Base-by-base conservation (phyloP, 1,140 invertebrate species). In the Platorchestia sp. region DNA sequence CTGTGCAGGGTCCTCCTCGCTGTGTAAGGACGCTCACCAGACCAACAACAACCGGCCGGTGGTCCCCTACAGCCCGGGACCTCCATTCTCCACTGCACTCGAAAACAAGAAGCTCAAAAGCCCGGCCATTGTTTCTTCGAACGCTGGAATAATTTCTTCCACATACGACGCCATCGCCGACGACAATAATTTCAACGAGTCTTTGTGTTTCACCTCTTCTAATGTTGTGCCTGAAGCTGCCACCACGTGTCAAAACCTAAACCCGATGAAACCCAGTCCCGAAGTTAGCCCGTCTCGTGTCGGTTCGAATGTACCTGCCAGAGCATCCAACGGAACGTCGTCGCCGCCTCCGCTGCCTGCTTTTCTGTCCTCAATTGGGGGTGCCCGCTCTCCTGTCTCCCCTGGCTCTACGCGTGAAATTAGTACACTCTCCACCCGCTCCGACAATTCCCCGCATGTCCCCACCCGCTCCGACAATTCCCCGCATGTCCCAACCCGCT, bases 131-230 rank as follows among this genome's bases (percentile, higher is more conserved):
- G 3, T 19, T n/a, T 47, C 91, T 93, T 93, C 91, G 19, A 93
- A 47, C 40, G 45, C 91, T 47, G 7, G 44, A 93, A 47, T 93
- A 93, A 93, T 93, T 14, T 40, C 41, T 93, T 93, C 91, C 45
- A 19, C 45, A 0, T 45, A 45, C 45, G 91, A 93, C 19, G 19
- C 45, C 91, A 10, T 44, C 45, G 40, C 45, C 43, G 91, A 47
- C 10, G 91, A 93, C 91, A 93, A 47, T 93, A 93, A 93, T 93
- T 93, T 93, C 91, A 93, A 93, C 91, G 91, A 93, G 40, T 93
- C 91, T 47, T 19, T 45, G 43, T 93, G 44, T 19, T 47, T 44
- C 44, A 93, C 47, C 40, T 7, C 91, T 40, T 93, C 91, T 1
- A 93, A 44, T 93, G 91, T 47, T 1, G 45, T 47, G 43, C 27